Base-by-base conservation (phyloP, 2,888 invertebrate species). In the Branchinecta sandiegonensis region DNA sequence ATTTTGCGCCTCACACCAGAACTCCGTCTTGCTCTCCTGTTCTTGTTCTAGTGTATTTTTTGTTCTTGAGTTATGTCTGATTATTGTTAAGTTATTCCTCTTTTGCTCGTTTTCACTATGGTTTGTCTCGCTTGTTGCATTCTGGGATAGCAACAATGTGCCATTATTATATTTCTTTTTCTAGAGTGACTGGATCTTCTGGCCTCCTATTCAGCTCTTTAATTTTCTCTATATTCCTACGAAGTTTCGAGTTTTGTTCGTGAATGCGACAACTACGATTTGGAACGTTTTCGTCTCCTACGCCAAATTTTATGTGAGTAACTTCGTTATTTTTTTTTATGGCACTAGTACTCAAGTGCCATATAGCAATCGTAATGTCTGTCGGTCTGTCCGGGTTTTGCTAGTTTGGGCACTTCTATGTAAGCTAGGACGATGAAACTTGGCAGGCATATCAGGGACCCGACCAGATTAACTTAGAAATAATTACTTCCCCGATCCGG, bases 251-350 rank as follows among this genome's bases (percentile, higher is more conserved):
- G 93, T 95, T 10, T 76, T 92, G 37, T 96, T 92, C 76, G 89
- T 94, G 12, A 91, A 92, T 77, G 77, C 83, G 68, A 84, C 92
- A 72, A 93, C 92, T 66, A 87, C 92, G 78, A 76, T 89, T 46
- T 96, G 93, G 80, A 89, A 95, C 79, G 82, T 90, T 70, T 90
- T 92, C 76, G 80, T 95, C 70, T 94, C 94, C 0, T 92, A 87
- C 76, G 85, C 92, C 74, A 94, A 93, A 79, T 89, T 91, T 77
- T 83, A 75, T 69, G 75, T 75, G 67, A 70, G 70, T 65, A 56
- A 9, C 23, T 17, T 37, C 37, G 37, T 37, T 37, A 37, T 37
- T 23, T 23, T 23, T 23, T 23, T 23, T 23, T 23, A 23, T 23
- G 23, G 23, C 23, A 23, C 2, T 23, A 2, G 23, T 23, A 23